Percentiles rank a stretch among this genome's conserved stretches.
Evolutionary conservation across 2,797 vertebrate species (phyloP).

Genomic region (Austrolebias charrua): DNA sequence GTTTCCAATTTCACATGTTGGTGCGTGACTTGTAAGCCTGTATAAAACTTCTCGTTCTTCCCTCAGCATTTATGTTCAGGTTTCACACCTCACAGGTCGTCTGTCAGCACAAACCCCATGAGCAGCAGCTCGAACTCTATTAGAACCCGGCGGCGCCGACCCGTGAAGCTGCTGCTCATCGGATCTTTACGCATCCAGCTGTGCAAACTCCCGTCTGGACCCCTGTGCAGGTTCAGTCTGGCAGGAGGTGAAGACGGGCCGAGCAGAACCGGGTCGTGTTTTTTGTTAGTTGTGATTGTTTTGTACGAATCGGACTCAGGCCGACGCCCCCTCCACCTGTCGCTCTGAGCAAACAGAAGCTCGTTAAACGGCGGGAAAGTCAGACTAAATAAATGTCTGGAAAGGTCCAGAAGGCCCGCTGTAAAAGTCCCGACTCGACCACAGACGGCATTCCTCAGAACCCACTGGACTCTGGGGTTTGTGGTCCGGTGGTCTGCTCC

Average conservation of each 20-base stretch:
- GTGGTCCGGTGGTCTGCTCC: constrained; percentile 65
- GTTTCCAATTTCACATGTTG: too few species aligned
- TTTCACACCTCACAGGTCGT: constrained; percentile 11
- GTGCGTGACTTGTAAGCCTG: too few species aligned
- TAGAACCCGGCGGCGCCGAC: too few species aligned
- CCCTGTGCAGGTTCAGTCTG: too few species aligned
- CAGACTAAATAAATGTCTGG: constrained; percentile 64
- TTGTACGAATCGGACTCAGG: constrained; percentile 23
- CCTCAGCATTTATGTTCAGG: constrained; percentile 6
- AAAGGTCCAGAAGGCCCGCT: constrained; percentile 47
- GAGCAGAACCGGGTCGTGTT: neutral
- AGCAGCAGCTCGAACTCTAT: neutral
- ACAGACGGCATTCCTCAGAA: constrained; percentile 64
- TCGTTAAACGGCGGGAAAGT: constrained; percentile 42
- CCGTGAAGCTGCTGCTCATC: too few species aligned
- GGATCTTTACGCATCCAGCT: neutral
- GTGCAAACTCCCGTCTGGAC: neutral
- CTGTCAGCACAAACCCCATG: too few species aligned
- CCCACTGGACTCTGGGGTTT: constrained; percentile 63
- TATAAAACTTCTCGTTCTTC: too few species aligned
- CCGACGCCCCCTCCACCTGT: constrained; percentile 6
- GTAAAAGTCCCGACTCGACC: constrained; percentile 75
- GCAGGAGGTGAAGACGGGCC: too few species aligned
- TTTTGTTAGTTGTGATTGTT: constrained; percentile 20
- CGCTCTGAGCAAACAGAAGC: constrained; percentile 20